phyloP scores from a whole-genome alignment of 2,113 vertebrate genomes.

The Benitochromis conjunctus region DNA sequence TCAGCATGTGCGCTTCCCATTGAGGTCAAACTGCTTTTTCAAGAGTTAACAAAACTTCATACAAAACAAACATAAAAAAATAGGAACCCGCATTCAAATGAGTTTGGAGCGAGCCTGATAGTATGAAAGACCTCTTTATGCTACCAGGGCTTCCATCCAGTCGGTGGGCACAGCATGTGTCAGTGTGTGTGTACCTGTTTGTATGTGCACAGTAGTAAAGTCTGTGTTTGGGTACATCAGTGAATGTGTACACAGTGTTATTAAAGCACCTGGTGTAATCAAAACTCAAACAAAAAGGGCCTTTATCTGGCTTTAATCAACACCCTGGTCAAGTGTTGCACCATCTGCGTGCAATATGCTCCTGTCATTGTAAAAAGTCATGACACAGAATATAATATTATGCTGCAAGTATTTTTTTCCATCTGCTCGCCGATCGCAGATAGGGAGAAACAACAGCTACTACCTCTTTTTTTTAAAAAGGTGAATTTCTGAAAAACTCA shows the following conservation, averaged over 20 bases:
- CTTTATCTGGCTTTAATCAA: conserved; percentile 16
- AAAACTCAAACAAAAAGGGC: conserved; percentile 42
- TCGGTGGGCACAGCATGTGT: conserved; percentile 2
- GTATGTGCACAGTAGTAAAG: conserved; percentile 27
- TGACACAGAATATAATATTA: not conserved
- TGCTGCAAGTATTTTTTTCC: not conserved
- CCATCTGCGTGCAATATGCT: not conserved
- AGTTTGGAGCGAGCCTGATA: conserved; percentile 5
- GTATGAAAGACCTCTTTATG: conserved; percentile 50
- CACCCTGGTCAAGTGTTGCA: not conserved
- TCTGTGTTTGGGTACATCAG: conserved; percentile 49
- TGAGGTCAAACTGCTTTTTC: conserved; percentile 17
- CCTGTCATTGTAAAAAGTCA: not conserved
- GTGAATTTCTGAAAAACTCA: not conserved
- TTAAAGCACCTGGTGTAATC: conserved; percentile 49
- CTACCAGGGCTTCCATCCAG: conserved; percentile 1
- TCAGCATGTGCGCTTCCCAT: not conserved
- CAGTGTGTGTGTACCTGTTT: conserved; percentile 16
- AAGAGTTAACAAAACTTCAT: conserved; percentile 35
- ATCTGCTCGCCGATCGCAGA: not conserved
- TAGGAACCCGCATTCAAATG: conserved; percentile 36
- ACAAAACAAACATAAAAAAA: conserved; percentile 19
- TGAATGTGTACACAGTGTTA: conserved; percentile 51
- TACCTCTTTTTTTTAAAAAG: not conserved
- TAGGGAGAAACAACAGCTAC: not conserved